Evolutionary conservation across 30 jellyfish, hydroid and myxozoan species (phyloP), one percentile per base, ranked within the genome.

Genomic region (Turritopsis rubra): DNA sequence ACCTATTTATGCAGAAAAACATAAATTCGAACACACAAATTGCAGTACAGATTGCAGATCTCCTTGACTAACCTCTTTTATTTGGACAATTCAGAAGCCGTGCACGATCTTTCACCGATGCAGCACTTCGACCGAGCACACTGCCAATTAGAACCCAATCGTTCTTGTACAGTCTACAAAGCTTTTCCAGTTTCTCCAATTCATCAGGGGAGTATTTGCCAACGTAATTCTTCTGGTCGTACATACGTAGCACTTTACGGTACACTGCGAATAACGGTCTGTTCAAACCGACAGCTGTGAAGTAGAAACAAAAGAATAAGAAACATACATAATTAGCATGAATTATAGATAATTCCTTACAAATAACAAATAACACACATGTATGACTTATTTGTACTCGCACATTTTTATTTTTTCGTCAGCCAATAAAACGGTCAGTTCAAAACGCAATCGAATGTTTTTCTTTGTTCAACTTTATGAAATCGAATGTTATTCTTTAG

Each of bases 171-270:
- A 81, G 82, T 27, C 71, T 81, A 28, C 80, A 86, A 0, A 92
- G 80, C 52, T 76, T 85, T 25, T 77, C 84, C 68, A 92, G 95
- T 73, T 82, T 88, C 5, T 80, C 88, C 28, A 87, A 90, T 72
- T 92, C 98, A 9, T 84, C 98, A 20, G 85, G 88, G 1, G 96
- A 29, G 76, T 92, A 92, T 71, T 92, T 92, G 20, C 98, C 98
- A 28, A 88, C 92, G 85, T 79, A 92, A 77, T 92, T 92, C 81
- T 85, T 92, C 70, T 65, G 52, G 82, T 92, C 96, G 79, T 84
- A 92, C 75, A 92, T 85, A 8, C 98, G 81, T 29, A 88, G 87
- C 7, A 92, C 91, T 71, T 92, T 92, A 0, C 98, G 96, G 72
- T 92, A 92, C 21, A 92, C 84, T 9, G 98, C 95, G 73, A 92